These are phyloP conservation scores for chimpanzee (Pan troglodytes) DNA, from an alignment of 2,113 vertebrate genomes.

Conservation along the genomic window NHGRI_mPanTro3-v2.1_pri NC_072401.2:101543501-101544000, in stretches of 20 bases:
- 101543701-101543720: background rate
- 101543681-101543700: background rate
- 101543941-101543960: background rate
- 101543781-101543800: constrained; percentile 79
- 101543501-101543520: background rate
- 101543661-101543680: background rate
- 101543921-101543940: background rate
- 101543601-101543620: background rate
- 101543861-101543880: constrained; percentile 47
- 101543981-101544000: constrained; percentile 44
- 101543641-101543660: background rate
- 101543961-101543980: constrained; percentile 10
- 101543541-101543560: background rate
- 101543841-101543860: background rate
- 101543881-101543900: constrained; percentile 58
- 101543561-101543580: background rate
- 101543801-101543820: background rate
- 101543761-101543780: constrained; percentile 75
- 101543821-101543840: background rate
- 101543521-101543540: background rate
- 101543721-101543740: background rate
- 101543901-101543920: background rate
- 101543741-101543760: constrained; percentile 47
- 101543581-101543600: background rate
- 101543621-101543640: background rate